phyloP scores from a whole-genome alignment of 1,140 invertebrate species.

The Bombus affinis region DNA sequence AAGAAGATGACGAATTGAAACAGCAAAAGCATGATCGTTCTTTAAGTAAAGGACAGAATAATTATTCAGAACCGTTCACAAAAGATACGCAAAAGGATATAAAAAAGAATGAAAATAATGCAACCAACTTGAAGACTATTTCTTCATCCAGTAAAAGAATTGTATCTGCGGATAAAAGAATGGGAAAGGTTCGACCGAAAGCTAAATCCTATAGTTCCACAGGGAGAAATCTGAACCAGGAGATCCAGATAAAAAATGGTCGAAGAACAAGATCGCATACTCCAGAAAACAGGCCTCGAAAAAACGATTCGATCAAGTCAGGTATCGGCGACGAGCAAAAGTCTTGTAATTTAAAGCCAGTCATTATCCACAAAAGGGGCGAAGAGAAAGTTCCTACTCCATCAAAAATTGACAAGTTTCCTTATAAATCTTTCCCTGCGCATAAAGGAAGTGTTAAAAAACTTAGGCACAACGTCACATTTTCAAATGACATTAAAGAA shows the following conservation, averaged over 20 bases:
- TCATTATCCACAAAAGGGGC: neutral
- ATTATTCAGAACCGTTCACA: neutral
- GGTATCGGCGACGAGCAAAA: neutral
- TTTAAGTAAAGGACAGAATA: too few relatives aligned
- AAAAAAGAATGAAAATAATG: neutral
- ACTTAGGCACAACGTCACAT: neutral
- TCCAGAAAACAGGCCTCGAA: neutral
- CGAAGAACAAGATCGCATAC: neutral
- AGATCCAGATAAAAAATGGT: neutral
- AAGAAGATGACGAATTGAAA: neutral
- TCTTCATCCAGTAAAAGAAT: neutral
- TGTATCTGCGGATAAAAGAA: neutral
- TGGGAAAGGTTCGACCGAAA: slow-evolving; percentile 2
- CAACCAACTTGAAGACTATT: neutral
- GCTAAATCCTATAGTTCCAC: slow-evolving; percentile 5
- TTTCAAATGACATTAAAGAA: neutral
- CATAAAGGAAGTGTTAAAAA: slow-evolving; percentile 17
- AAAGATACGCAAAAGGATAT: neutral
- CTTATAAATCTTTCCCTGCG: neutral
- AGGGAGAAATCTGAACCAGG: neutral
- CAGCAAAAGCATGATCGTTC: too few relatives aligned
- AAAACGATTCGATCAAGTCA: slow-evolving; percentile 4
- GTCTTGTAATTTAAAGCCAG: neutral
- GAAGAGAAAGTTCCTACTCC: neutral
- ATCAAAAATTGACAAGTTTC: neutral